Percentiles rank a stretch among this genome's conserved stretches.
Conservation (phyloP, 2,113 vertebrate species). For the Calyptomena viridis region DNA sequence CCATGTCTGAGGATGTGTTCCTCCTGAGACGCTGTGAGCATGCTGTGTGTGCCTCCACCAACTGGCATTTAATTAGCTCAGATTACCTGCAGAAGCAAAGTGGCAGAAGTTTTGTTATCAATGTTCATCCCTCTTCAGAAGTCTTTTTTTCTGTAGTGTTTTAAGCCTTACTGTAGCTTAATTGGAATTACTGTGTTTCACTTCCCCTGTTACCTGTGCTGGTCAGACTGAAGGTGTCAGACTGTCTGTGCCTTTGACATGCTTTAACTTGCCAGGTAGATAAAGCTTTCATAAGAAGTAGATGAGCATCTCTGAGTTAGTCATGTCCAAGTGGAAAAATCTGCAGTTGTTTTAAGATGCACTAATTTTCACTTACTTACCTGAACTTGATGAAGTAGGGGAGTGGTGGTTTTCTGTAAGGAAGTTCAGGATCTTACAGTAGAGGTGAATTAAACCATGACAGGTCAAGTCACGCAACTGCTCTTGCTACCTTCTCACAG, state of each 20-base stretch:
- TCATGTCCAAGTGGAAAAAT: background rate
- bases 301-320: background rate
- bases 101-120: background rate
- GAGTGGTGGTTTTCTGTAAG: background rate
- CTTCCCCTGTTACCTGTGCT: background rate
- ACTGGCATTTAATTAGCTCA: background rate
- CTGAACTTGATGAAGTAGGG: background rate
- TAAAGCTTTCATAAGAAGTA: background rate
- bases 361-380: background rate
- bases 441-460: background rate
- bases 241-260: background rate
- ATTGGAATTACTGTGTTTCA: background rate
- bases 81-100: background rate
- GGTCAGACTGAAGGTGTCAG: background rate
- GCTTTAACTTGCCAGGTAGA: background rate
- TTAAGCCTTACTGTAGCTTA: background rate
- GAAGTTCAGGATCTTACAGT: background rate
- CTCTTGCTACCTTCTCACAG: background rate
- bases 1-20: rapidly evolving
- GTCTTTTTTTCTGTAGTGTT: background rate
- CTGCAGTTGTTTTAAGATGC: background rate
- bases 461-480: background rate
- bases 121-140: background rate
- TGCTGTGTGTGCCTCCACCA: background rate
- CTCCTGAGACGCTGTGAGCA: background rate